Evolutionary conservation across 2,113 vertebrate genomes (phyloP).

Genomic region (Turdus rufiventris): DNA sequence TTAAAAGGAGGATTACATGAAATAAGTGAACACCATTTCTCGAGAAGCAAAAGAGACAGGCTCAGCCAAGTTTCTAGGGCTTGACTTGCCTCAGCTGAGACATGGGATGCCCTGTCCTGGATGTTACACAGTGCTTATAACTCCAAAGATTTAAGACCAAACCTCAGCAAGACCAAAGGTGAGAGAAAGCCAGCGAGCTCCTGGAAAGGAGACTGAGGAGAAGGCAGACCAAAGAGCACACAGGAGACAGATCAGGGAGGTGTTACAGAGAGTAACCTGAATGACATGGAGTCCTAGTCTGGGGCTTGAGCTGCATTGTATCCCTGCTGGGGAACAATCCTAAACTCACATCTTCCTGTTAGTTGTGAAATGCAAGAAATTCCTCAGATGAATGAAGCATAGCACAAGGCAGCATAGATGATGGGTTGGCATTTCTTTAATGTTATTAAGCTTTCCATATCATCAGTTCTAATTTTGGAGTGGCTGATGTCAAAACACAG

Average conservation of each 20-base stretch:
- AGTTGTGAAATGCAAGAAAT: not conserved
- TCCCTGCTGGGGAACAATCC: not conserved
- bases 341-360: not conserved
- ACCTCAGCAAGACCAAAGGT: not conserved
- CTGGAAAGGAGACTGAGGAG: not conserved
- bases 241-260: not conserved
- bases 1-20: not conserved
- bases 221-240: not conserved
- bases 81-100: not conserved
- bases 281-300: not conserved
- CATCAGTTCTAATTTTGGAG: conserved; percentile 47
- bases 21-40: not conserved
- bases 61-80: not conserved
- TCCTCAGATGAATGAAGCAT: not conserved
- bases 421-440: conserved; percentile 15
- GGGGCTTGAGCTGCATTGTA: not conserved
- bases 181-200: not conserved
- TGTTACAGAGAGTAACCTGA: not conserved
- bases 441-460: conserved; percentile 8
- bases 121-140: not conserved
- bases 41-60: not conserved
- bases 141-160: not conserved
- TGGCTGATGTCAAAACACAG: conserved; percentile 38
- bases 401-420: not conserved
- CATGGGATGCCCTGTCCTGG: not conserved